These are phyloP conservation scores for Silurus aristotelis DNA, from an alignment of 2,797 vertebrate genomes.

Conservation along the genomic window DNA sequence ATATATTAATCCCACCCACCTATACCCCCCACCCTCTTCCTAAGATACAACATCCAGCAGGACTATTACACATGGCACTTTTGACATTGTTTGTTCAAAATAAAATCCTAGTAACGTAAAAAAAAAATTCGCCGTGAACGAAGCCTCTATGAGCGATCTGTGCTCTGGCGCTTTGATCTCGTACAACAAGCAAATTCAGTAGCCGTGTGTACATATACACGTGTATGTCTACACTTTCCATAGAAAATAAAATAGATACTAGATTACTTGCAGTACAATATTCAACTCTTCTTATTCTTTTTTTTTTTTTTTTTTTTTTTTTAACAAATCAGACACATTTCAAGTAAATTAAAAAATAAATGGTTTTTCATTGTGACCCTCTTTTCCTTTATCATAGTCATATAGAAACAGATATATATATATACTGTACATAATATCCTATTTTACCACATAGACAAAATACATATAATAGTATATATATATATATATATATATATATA, in stretches of 20 bases:
- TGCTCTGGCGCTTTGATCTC: slow-evolving; percentile 36
- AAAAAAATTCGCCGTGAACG: no score
- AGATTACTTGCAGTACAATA: slow-evolving; percentile 65
- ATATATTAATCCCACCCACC: neutral
- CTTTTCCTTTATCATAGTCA: slow-evolving; percentile 57
- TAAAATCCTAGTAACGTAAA: slow-evolving; percentile 26
- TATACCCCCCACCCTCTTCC: no score
- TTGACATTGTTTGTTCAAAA: neutral
- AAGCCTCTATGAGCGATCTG: no score
- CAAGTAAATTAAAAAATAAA: slow-evolving; percentile 71
- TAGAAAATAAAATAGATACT: slow-evolving; percentile 39
- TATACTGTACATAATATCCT: slow-evolving; percentile 59
- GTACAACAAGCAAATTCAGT: slow-evolving; percentile 29
- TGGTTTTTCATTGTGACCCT: slow-evolving; percentile 57
- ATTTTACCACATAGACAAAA: slow-evolving; percentile 67
- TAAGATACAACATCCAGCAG: slow-evolving; percentile 3
- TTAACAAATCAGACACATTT: slow-evolving; percentile 70
- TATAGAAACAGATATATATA: slow-evolving; percentile 55
- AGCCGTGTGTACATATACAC: slow-evolving; percentile 37
- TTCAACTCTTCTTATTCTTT: slow-evolving; percentile 55
- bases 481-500: slow-evolving; percentile 55
- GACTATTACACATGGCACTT: slow-evolving; percentile 21
- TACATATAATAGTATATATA: slow-evolving; percentile 53
- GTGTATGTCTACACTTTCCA: slow-evolving; percentile 35
- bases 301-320: slow-evolving; percentile 55